These are phyloP conservation scores for Neolamprologus fasciatus DNA, from an alignment of 2,113 vertebrate genomes.

Conservation along the genomic window DNA sequence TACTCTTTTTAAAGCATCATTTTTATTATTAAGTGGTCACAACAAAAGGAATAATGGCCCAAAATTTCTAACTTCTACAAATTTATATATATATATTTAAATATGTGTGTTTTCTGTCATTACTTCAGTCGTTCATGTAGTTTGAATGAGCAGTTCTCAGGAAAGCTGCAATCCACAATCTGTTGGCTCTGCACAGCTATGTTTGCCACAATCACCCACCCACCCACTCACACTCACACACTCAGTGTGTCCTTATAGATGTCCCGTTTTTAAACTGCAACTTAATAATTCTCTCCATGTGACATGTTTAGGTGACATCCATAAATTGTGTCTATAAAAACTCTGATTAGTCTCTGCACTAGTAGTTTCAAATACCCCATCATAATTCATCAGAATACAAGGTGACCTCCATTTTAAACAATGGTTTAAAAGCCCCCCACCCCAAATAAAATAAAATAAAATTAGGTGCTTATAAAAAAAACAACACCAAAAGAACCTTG, in stretches of 20 bases:
- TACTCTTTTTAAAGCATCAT: background rate
- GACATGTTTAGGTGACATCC: background rate
- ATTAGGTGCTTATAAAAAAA: background rate
- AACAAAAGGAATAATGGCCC: background rate
- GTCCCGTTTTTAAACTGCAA: background rate
- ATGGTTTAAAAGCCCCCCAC: background rate
- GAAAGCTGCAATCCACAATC: background rate
- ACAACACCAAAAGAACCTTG: background rate
- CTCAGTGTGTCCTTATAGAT: background rate
- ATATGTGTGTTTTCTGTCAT: background rate
- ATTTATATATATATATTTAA: background rate
- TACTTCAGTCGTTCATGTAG: background rate
- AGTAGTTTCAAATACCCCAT: background rate
- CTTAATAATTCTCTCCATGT: background rate
- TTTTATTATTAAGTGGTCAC: background rate
- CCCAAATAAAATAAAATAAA: background rate
- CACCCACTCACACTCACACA: background rate
- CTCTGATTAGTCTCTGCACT: background rate
- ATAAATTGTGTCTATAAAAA: background rate
- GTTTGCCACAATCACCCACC: background rate
- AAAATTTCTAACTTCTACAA: background rate
- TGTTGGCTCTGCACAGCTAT: background rate
- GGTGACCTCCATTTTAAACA: background rate
- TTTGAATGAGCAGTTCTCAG: background rate
- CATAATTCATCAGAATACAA: background rate